Evolutionary conservation across 2,888 invertebrate species (phyloP).

Genomic region (Trisateles emortualis): DNA sequence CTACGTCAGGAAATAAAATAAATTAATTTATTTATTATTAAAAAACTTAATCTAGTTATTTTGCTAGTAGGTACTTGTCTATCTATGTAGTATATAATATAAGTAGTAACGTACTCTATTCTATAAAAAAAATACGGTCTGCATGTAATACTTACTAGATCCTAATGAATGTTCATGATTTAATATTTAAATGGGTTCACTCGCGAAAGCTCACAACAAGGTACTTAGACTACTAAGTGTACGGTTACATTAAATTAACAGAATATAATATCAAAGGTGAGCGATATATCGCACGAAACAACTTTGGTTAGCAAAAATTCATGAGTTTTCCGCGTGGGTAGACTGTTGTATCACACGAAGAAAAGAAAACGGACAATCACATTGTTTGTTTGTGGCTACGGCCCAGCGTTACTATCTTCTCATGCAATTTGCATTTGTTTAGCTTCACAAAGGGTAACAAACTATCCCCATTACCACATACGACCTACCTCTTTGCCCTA

Average conservation of each 20-base stretch:
- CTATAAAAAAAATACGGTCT: no score
- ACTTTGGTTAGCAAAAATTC: conserved; percentile 33
- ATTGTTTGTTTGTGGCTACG: conserved; percentile 53
- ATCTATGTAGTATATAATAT: no score
- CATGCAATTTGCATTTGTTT: conserved; percentile 50
- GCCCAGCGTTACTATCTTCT: conserved; percentile 49
- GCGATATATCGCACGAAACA: conserved; percentile 22
- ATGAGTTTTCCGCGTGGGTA: conserved; percentile 41
- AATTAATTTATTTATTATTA: no score
- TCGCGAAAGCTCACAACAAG: neutral
- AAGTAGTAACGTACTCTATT: no score
- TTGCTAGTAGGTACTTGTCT: no score
- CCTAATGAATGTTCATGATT: neutral
- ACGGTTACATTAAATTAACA: conserved; percentile 16
- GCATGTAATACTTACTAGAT: no score
- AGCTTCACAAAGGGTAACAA: conserved; percentile 42
- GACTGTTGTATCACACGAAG: conserved; percentile 45
- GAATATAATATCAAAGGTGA: conserved; percentile 27
- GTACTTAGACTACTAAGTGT: conserved; percentile 4
- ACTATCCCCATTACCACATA: conserved; percentile 33
- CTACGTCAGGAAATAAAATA: no score
- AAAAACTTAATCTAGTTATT: no score
- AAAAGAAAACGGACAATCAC: conserved; percentile 45
- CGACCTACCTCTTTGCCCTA: conserved; percentile 19
- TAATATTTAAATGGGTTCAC: conserved; percentile 2